Base-by-base conservation (phyloP, 2,113 vertebrate genomes). In the Muscicapa adusta region DNA sequence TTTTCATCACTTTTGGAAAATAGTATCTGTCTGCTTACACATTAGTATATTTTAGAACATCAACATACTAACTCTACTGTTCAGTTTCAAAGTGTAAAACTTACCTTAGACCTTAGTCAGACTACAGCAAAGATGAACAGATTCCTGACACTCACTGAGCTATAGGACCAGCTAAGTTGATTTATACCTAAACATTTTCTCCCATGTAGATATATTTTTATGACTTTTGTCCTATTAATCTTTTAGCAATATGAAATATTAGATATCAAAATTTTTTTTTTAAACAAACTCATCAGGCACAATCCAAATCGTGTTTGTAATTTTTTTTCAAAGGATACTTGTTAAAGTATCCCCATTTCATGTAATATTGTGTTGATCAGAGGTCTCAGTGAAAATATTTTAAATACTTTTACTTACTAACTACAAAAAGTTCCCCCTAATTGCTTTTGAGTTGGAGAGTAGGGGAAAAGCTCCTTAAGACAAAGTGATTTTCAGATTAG, bases 321-420 rank as follows among this genome's bases (percentile, higher is more conserved):
- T 80, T 76, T 90, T 89, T 85, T 80, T 34, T 23, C n/a, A 58
- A 62, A 87, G 19, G 4, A 7, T 50, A 62, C 9, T 83, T 82
- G 20, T 81, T 81, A 45, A 47, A 92, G 34, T 56, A 92, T 74
- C 28, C 47, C 24, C 36, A 71, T 78, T 63, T 91, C 15, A 40
- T 68, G 57, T 22, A 96, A 92, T 73, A 38, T 6, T 33, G 26
- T 61, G 42, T 53, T 93, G 28, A 65, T 96, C 43, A 90, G 48
- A 48, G 63, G 40, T 89, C 82, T 89, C 81, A 47, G 76, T 77
- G 9, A 56, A 97, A 96, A 79, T 38, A 93, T 36, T 92, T 96
- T 92, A 93, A 94, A 80, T 72, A 93, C 61, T 96, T 91, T 75
- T 47, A 29, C 38, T 91, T 65, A 70, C 51, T n/a, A 65, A 62